phyloP scores from a whole-genome alignment of 2,797 vertebrate genomes.

The Leptatherina wallacei region DNA sequence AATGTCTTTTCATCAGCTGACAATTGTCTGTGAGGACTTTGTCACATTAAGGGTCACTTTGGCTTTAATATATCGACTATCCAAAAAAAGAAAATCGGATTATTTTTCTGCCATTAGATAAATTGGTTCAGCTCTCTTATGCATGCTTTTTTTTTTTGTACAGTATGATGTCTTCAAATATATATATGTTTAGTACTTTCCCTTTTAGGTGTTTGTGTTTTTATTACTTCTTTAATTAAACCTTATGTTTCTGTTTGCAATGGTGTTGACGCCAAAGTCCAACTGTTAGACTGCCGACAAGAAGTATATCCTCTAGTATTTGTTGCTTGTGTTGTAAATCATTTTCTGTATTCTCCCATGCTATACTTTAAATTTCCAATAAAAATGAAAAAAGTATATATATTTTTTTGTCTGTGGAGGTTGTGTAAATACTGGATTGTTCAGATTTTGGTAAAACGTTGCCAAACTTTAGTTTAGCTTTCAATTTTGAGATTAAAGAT shows the following conservation, averaged over 20 bases:
- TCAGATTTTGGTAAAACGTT: neutral
- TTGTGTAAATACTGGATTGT: neutral
- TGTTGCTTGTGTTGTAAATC: slow-evolving; percentile 14
- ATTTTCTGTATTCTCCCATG: slow-evolving; percentile 22
- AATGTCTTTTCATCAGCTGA: neutral
- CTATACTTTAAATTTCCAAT: slow-evolving; percentile 47
- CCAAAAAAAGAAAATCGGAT: neutral
- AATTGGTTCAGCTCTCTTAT: neutral
- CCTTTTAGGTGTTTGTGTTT: slow-evolving; percentile 18
- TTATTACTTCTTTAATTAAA: slow-evolving; percentile 19
- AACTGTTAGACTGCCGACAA: slow-evolving; percentile 26
- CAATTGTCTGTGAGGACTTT: neutral
- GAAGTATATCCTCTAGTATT: slow-evolving; percentile 28
- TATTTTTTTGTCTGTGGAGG: neutral
- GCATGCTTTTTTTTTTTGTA: slow-evolving; percentile 54
- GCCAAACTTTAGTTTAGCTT: neutral
- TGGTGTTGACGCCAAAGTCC: slow-evolving; percentile 48
- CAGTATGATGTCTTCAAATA: slow-evolving; percentile 52
- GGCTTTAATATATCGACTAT: neutral
- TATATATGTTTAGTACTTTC: slow-evolving; percentile 38
- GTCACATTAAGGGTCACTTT: neutral
- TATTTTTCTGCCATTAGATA: neutral
- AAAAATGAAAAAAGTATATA: slow-evolving; percentile 34
- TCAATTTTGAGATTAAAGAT: neutral
- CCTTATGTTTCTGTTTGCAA: slow-evolving; percentile 34